Base-by-base conservation (phyloP, 2,888 invertebrate species). In the Slavum lentiscoides region DNA sequence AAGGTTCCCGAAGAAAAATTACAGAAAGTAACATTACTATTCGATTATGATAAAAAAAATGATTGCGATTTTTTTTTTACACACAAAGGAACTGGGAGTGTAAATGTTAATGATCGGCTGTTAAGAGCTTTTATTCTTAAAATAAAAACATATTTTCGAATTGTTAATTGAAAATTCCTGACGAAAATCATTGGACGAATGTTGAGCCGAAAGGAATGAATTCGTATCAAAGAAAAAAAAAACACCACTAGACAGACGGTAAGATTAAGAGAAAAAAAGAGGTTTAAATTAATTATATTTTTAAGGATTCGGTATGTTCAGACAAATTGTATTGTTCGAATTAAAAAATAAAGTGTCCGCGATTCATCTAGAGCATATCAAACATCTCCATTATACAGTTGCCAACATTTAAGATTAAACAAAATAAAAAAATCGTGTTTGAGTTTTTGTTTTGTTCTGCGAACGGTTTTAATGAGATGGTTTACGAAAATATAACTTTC, bases 381-480 rank as follows among this genome's bases (percentile, higher is more conserved):
- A 74, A 23, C 13, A 55, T 66, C 39, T 66, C 55, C 13, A 53
- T 64, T 66, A 66, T 30, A 39, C 9, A 13, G 55, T 55, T 55
- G 66, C 39, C 66, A 74, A 66, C 49, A 49, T 15, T 11, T 13
- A 13, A 49, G 49, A 49, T 49, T 3, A 49, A 49, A 13, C 2
- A 49, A 11, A 11, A 43, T 9, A 6, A 43, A 43, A 43, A 43
- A 5, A 43, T 43, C 8, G 7, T 9, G 9, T 43, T 43, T 43
- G 7, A 43, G 0, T 43, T 43, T 49, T 49, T 49, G 49, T 49
- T 49, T 49, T 49, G 13, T 49, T 49, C 11, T 11, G 3, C 7
- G 8, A 49, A 55, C 55, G 30, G 43, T 73, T 74, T 74, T 74
- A 64, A 64, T 74, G 49, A 53, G 73, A 23, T 49, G 43, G 49